Percentiles rank a stretch among this genome's conserved stretches.
Evolutionary conservation across 2,888 invertebrate genomes (phyloP).

Genomic region (Ennomos erosarius): DNA sequence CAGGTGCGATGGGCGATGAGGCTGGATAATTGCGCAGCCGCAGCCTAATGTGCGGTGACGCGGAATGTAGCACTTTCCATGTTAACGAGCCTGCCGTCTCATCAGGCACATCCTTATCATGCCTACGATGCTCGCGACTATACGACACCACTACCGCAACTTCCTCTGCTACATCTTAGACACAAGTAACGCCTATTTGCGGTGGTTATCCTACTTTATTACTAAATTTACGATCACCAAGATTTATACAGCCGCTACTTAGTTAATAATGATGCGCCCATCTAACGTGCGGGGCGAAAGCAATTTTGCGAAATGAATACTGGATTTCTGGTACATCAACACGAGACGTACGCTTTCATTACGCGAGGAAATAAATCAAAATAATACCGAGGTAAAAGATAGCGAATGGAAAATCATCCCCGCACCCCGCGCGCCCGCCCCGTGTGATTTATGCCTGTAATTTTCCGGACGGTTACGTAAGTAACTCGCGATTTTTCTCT

Average conservation of each 20-base stretch:
- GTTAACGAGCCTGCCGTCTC: slow-evolving; percentile 71
- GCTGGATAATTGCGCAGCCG: slow-evolving; percentile 66
- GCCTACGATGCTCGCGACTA: slow-evolving; percentile 3
- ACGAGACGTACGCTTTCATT: slow-evolving; percentile 81
- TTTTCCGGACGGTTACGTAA: slow-evolving; percentile 82
- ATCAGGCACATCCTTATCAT: slow-evolving; percentile 53
- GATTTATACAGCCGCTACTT: slow-evolving; percentile 59
- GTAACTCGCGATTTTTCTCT: slow-evolving; percentile 82
- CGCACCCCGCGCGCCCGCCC: slow-evolving; percentile 53
- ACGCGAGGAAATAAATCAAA: slow-evolving; percentile 81
- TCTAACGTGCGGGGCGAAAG: slow-evolving; percentile 48
- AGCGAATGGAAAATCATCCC: slow-evolving; percentile 83
- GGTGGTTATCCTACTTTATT: slow-evolving; percentile 68
- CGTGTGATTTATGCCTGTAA: slow-evolving; percentile 80
- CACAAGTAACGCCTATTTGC: slow-evolving; percentile 72
- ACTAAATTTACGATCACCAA: slow-evolving; percentile 61
- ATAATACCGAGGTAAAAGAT: slow-evolving; percentile 82
- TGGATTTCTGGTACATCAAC: slow-evolving; percentile 73
- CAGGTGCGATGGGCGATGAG: slow-evolving; percentile 42
- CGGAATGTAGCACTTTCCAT: slow-evolving; percentile 71
- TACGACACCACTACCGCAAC: slow-evolving; percentile 56
- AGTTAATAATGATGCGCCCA: slow-evolving; percentile 60
- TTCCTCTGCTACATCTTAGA: slow-evolving; percentile 62
- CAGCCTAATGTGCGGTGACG: slow-evolving; percentile 74
- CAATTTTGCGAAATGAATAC: slow-evolving; percentile 67